A percentile compares a stretch with the other conserved stretches of the same genome.
These are phyloP conservation scores for Engraulis encrasicolus DNA, from an alignment of 2,113 vertebrate species.

Conservation along the genomic window DNA sequence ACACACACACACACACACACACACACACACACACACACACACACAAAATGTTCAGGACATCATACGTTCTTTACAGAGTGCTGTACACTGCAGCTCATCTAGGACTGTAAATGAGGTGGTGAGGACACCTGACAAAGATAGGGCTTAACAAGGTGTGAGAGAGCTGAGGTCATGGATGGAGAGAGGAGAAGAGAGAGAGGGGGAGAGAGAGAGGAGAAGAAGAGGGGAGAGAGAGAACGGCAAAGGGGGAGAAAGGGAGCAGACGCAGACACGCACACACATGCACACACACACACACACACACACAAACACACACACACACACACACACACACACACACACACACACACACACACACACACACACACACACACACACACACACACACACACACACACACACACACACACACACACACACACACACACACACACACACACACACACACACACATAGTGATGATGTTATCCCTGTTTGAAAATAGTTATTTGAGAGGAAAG, in stretches of 20 bases:
- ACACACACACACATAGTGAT: background rate
- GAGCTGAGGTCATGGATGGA: background rate
- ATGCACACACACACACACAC: background rate
- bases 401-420: too few relatives aligned
- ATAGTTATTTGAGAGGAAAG: background rate
- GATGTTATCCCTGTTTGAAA: background rate
- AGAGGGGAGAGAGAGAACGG: background rate
- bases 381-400: too few relatives aligned
- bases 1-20: background rate
- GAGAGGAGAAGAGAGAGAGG: background rate
- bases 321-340: background rate
- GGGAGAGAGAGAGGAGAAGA: background rate
- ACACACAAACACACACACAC: background rate
- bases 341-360: too few relatives aligned
- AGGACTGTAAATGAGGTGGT: constrained; percentile 6
- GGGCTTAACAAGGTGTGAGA: background rate
- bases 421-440: too few relatives aligned
- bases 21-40: background rate
- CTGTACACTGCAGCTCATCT: background rate
- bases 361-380: too few relatives aligned
- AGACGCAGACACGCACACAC: background rate
- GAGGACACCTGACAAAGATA: constrained; percentile 7
- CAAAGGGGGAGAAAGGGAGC: background rate
- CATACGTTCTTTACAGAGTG: background rate
- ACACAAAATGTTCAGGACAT: background rate